A percentile compares a stretch with the other conserved stretches of the same genome.
Evolutionary conservation across 2,888 invertebrate species (phyloP).

Genomic region (Eupithecia vulgata): DNA sequence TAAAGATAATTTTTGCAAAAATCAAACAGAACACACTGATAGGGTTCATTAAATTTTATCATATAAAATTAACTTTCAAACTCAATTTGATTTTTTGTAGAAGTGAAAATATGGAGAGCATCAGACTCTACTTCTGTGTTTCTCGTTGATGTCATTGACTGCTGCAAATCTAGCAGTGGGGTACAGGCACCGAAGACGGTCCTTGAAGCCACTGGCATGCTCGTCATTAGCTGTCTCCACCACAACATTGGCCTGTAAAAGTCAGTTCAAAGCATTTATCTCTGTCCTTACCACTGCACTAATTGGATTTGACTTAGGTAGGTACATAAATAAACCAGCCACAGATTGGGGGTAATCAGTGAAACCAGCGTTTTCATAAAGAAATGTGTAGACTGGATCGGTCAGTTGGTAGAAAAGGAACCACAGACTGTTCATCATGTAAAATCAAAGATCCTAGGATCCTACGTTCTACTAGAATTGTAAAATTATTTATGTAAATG

Average conservation of each 20-base stretch:
- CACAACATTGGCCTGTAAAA: conserved; percentile 72
- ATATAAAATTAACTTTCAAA: not conserved
- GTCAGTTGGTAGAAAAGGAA: not conserved
- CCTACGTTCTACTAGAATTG: too few relatives aligned
- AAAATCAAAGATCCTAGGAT: too few relatives aligned
- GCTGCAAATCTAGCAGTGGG: conserved; percentile 70
- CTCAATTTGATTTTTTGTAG: not conserved
- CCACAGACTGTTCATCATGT: too few relatives aligned
- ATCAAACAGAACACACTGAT: not conserved
- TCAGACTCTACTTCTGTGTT: conserved; percentile 48
- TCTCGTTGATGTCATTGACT: conserved; percentile 64
- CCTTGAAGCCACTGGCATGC: conserved; percentile 67
- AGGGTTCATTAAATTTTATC: not conserved
- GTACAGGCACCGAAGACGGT: conserved; percentile 63
- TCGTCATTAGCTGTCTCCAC: conserved; percentile 74
- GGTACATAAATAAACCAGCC: too few relatives aligned
- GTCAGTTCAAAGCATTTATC: too few relatives aligned
- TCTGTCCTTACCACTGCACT: too few relatives aligned
- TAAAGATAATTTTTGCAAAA: not conserved
- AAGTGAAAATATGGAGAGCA: not conserved
- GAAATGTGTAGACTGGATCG: too few relatives aligned
- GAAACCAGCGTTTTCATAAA: not conserved
- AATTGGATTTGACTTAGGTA: too few relatives aligned
- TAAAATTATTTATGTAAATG: too few relatives aligned
- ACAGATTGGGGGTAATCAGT: too few relatives aligned